Conservation (phyloP, 35 echinoderm and acorn worm genomes). For the Ophioderma brevispina region DNA sequence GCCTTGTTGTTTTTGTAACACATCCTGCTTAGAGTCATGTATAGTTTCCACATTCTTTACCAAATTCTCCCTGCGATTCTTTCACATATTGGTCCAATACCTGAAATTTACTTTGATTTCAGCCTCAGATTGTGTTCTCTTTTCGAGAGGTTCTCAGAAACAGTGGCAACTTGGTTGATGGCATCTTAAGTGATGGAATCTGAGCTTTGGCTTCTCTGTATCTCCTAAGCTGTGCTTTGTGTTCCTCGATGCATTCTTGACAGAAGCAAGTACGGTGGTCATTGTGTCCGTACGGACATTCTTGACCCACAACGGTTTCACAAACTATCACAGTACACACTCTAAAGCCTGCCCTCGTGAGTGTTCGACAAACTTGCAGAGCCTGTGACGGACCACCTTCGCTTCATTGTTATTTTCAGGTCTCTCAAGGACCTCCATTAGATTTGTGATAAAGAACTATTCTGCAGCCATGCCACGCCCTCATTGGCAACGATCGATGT, state of each 20-base stretch:
- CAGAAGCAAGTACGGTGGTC: slow-evolving; percentile 84
- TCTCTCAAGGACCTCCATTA: slow-evolving; percentile 96
- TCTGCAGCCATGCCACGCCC: slow-evolving; percentile 88
- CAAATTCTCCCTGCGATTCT: slow-evolving; percentile 68
- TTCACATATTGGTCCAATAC: slow-evolving; percentile 73
- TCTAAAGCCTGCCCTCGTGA: not conserved
- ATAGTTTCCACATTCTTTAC: slow-evolving; percentile 74
- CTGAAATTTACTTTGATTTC: slow-evolving; percentile 81
- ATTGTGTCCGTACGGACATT: slow-evolving; percentile 84
- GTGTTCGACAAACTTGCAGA: not conserved
- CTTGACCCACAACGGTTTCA: slow-evolving; percentile 87
- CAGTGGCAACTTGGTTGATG: slow-evolving; percentile 55
- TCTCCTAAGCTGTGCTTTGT: slow-evolving; percentile 79
- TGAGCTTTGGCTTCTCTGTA: slow-evolving; percentile 82
- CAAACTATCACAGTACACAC: slow-evolving; percentile 79
- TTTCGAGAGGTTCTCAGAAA: slow-evolving; percentile 71
- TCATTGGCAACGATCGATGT: slow-evolving; percentile 91
- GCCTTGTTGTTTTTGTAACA: slow-evolving; percentile 76
- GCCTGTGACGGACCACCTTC: slow-evolving; percentile 44
- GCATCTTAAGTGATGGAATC: slow-evolving; percentile 84
- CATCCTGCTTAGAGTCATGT: slow-evolving; percentile 78
- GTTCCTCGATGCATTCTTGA: slow-evolving; percentile 89
- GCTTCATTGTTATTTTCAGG: slow-evolving; percentile 87
- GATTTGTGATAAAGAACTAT: slow-evolving; percentile 99
- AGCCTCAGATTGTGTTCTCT: slow-evolving; percentile 61